Percentiles rank a stretch among this genome's conserved stretches.
phyloP scores from a whole-genome alignment of 35 echinoderm and acorn worm species.

The Lytechinus variegatus region DNA sequence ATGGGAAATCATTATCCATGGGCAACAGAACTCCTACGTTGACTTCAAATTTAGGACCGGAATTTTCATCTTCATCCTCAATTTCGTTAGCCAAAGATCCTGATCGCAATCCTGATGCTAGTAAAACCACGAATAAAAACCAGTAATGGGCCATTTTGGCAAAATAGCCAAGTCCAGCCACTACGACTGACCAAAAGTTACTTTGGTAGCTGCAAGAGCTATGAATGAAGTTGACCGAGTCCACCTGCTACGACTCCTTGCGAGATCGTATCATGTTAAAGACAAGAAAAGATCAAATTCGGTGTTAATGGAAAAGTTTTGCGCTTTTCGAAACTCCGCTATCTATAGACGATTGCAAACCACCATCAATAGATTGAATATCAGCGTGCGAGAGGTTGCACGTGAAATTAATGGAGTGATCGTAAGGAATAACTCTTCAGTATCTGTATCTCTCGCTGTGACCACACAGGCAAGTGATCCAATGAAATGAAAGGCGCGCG shows the following conservation, averaged over 20 bases:
- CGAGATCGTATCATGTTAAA: neutral
- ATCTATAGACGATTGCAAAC: neutral
- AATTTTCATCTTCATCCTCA: neutral
- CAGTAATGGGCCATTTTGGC: neutral
- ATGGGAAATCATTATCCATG: neutral
- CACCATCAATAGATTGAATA: neutral
- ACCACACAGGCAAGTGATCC: neutral
- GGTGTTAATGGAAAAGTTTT: neutral
- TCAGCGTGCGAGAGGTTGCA: neutral
- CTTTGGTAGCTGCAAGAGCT: neutral
- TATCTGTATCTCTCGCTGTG: neutral
- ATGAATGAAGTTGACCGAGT: neutral
- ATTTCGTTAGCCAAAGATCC: neutral
- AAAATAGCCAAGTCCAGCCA: neutral
- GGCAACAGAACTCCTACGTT: slow-evolving; percentile 33
- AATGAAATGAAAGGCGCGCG: slow-evolving; percentile 42
- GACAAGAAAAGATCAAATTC: neutral
- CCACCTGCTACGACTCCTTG: neutral
- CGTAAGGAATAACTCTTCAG: neutral
- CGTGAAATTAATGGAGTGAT: neutral
- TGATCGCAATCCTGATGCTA: neutral
- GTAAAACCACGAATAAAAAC: neutral
- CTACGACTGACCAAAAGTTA: neutral
- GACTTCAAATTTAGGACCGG: neutral
- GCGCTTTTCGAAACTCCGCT: neutral